Conservation (phyloP, 2,797 vertebrate genomes). For the Takifugu rubripes region DNA sequence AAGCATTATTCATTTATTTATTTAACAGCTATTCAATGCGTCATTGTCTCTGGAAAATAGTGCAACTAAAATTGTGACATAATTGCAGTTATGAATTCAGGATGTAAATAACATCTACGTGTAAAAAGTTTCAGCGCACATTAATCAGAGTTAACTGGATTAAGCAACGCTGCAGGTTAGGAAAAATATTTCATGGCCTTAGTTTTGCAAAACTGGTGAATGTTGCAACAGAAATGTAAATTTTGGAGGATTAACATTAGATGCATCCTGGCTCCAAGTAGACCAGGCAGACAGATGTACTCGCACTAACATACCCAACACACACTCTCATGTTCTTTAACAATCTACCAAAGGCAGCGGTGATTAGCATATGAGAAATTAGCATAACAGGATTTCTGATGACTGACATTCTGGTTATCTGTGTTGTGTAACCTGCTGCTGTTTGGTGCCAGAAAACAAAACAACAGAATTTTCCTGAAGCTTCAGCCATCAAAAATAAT, state of each 20-base stretch:
- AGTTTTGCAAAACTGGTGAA: background rate
- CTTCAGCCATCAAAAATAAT: background rate
- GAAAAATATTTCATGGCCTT: background rate
- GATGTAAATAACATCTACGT: background rate
- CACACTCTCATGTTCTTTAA: background rate
- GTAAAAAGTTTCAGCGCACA: background rate
- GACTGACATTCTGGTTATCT: conserved; percentile 29
- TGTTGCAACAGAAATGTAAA: no score
- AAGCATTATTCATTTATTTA: conserved; percentile 2
- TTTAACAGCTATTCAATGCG: conserved; percentile 5
- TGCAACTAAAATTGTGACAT: background rate
- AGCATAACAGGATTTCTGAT: conserved; percentile 35
- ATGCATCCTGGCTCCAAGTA: no score
- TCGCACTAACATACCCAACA: no score
- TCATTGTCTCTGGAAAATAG: background rate
- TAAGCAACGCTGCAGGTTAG: background rate
- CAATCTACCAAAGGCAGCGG: conserved; percentile 20
- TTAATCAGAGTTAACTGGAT: background rate
- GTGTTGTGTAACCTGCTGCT: conserved; percentile 19
- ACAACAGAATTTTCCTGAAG: conserved; percentile 11
- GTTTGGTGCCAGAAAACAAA: conserved; percentile 6
- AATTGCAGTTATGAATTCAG: background rate
- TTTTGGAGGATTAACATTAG: no score
- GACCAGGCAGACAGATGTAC: no score
- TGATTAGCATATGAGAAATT: conserved; percentile 23